phyloP scores from a whole-genome alignment of 2,797 vertebrate genomes.

The Acanthopagrus latus region DNA sequence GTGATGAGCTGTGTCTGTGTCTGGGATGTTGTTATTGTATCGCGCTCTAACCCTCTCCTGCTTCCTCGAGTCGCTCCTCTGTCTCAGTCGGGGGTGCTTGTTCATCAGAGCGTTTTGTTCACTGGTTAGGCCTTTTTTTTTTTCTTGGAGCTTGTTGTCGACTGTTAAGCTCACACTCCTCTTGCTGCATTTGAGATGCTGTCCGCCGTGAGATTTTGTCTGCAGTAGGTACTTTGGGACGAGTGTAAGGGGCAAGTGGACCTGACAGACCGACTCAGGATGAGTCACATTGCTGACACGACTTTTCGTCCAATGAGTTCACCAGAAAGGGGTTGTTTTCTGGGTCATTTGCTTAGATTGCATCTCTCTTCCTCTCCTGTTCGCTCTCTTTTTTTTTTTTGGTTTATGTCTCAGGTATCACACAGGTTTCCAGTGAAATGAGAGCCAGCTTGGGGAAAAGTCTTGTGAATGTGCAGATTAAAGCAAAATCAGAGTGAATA shows the following conservation, averaged over 20 bases:
- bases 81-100: conserved; percentile 46
- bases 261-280: conserved; percentile 61
- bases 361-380: conserved; percentile 29
- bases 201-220: conserved; percentile 57
- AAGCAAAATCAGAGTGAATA: conserved; percentile 26
- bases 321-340: conserved; percentile 65
- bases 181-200: conserved; percentile 49
- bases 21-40: conserved; percentile 55
- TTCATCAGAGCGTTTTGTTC: conserved; percentile 58
- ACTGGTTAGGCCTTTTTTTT: conserved; percentile 8
- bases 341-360: conserved; percentile 66
- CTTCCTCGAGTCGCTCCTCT: conserved; percentile 42
- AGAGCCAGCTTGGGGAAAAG: conserved; percentile 28
- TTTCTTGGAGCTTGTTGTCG: conserved; percentile 36
- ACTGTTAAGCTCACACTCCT: conserved; percentile 48
- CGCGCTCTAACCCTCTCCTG: conserved; percentile 33
- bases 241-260: conserved; percentile 55
- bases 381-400: conserved; percentile 11
- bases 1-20: conserved; percentile 42
- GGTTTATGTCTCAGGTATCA: conserved; percentile 47
- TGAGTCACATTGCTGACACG: conserved; percentile 66
- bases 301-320: conserved; percentile 61
- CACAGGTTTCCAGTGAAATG: conserved; percentile 32
- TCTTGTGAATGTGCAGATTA: conserved; percentile 35
- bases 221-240: conserved; percentile 48